phyloP scores from a whole-genome alignment of 2,888 invertebrate genomes.

The Drosophila fungiperda region DNA sequence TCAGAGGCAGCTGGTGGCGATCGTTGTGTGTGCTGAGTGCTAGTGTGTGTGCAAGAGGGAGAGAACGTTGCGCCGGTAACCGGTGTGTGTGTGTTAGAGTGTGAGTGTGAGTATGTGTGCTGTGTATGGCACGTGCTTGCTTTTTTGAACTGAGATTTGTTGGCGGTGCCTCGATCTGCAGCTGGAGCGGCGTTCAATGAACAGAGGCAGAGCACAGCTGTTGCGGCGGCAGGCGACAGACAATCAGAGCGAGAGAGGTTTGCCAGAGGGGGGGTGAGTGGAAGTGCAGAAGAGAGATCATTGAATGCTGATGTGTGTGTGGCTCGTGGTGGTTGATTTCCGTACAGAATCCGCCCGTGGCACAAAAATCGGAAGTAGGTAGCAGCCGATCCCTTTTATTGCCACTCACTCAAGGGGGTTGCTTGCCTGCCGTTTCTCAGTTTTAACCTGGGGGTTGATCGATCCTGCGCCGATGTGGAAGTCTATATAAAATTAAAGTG shows the following conservation, averaged over 20 bases:
- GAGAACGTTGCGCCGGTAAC: constrained; percentile 47
- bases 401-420: constrained; percentile 64
- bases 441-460: constrained; percentile 64
- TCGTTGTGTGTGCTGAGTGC: constrained; percentile 35
- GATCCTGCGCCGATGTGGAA: constrained; percentile 43
- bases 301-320: constrained; percentile 39
- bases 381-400: constrained; percentile 51
- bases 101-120: constrained; percentile 16
- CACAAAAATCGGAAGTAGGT: constrained; percentile 76
- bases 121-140: constrained; percentile 75
- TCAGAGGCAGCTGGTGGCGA: constrained; percentile 79
- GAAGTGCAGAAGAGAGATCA: constrained; percentile 37
- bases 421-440: constrained; percentile 28
- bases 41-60: constrained; percentile 32
- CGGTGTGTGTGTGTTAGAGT: constrained; percentile 22
- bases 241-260: neutral
- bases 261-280: constrained; percentile 17
- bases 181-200: constrained; percentile 72
- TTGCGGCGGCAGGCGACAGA: constrained; percentile 55
- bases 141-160: constrained; percentile 75
- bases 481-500: constrained; percentile 80
- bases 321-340: constrained; percentile 76
- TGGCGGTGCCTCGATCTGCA: constrained; percentile 63
- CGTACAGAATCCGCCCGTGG: constrained; percentile 55
- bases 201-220: constrained; percentile 64